These are phyloP conservation scores for Gisinianus flammeolus DNA, from an alignment of 2,888 invertebrate genomes.

Conservation along the genomic window DNA sequence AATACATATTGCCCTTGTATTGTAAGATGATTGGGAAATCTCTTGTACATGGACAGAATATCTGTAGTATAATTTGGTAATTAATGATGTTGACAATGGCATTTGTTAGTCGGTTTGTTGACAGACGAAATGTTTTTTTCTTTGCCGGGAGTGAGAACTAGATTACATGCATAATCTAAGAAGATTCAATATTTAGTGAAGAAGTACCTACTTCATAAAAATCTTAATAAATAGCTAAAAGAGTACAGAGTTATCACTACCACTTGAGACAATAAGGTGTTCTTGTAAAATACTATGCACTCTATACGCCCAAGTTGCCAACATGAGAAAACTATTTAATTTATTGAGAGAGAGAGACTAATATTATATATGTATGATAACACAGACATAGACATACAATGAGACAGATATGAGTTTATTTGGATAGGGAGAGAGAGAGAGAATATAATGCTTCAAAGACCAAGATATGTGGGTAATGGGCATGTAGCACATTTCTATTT, in stretches of 20 bases:
- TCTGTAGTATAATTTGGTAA: background rate
- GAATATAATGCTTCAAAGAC: constrained; percentile 4
- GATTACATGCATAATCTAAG: background rate
- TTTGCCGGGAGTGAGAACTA: background rate
- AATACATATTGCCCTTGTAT: background rate
- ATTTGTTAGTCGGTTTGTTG: too few species aligned
- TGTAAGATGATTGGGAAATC: background rate
- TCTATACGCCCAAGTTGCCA: background rate
- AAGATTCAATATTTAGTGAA: background rate
- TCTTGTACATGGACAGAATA: background rate
- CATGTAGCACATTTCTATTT: constrained; percentile 16
- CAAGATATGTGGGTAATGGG: background rate
- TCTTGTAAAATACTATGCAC: background rate
- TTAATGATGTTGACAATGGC: background rate
- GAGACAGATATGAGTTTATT: background rate
- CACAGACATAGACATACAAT: background rate
- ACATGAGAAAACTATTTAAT: background rate
- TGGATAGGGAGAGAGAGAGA: too few species aligned
- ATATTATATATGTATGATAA: background rate
- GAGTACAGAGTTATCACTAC: background rate
- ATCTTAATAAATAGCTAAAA: background rate
- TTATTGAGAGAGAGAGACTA: background rate
- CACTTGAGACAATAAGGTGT: background rate
- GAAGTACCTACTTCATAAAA: background rate
- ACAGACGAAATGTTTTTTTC: background rate